These are phyloP conservation scores for Cygnus atratus DNA, from an alignment of 2,113 vertebrate genomes.

Conservation along the genomic window DNA sequence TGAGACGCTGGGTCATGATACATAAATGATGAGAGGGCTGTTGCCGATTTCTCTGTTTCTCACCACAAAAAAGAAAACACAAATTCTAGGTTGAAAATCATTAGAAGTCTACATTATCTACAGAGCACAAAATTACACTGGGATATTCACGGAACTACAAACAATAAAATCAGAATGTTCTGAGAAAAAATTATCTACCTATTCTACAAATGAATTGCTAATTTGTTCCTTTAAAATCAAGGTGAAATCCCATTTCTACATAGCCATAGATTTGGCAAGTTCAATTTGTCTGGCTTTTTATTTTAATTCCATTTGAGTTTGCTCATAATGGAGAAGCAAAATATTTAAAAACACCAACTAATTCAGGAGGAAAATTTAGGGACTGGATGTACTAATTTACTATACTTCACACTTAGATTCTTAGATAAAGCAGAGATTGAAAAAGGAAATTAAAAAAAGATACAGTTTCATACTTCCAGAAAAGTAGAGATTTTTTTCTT, in stretches of 20 bases:
- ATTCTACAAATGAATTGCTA: not conserved
- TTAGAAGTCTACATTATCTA: not conserved
- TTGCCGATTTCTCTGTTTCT: not conserved
- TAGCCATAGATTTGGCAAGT: not conserved
- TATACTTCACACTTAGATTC: not conserved
- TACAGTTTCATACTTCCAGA: not conserved
- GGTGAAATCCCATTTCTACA: not conserved
- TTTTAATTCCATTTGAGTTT: not conserved
- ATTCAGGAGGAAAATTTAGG: not conserved
- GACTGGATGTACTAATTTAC: not conserved
- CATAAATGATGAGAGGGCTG: slow-evolving; percentile 42
- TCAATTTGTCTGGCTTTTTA: not conserved
- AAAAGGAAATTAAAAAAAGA: not conserved
- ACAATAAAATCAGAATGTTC: not conserved
- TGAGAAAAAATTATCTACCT: not conserved
- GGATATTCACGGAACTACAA: slow-evolving; percentile 4
- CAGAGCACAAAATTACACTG: not conserved
- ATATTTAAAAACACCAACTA: not conserved
- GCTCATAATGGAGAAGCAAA: not conserved
- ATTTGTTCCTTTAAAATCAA: not conserved
- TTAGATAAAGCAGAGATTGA: not conserved
- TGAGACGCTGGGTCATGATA: slow-evolving; percentile 37
- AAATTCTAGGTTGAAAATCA: slow-evolving; percentile 22
- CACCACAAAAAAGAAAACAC: not conserved
- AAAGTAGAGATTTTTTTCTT: not conserved